A percentile compares a stretch with the other conserved stretches of the same genome.
These are phyloP conservation scores for Falco rusticolus DNA, from an alignment of 2,797 vertebrate genomes.

Conservation along the genomic window DNA sequence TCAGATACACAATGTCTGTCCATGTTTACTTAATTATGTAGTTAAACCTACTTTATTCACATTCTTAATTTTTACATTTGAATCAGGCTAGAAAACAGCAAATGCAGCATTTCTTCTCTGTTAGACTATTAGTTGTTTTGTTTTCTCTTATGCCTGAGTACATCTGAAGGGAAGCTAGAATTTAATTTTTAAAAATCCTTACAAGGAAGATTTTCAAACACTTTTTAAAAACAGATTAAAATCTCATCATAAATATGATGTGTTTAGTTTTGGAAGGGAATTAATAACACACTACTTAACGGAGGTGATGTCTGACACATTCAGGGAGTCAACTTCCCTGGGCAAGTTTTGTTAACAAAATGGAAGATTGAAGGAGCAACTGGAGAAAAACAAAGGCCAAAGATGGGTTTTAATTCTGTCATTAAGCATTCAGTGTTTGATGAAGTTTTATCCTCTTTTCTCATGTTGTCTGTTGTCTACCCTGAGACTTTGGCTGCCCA, in stretches of 20 bases:
- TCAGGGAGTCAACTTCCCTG: neutral
- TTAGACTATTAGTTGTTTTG: neutral
- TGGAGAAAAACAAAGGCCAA: neutral
- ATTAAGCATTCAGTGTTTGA: neutral
- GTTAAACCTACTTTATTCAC: neutral
- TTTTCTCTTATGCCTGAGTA: neutral
- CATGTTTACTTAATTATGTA: neutral
- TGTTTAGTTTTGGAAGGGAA: neutral
- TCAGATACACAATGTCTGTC: neutral
- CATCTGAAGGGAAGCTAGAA: neutral
- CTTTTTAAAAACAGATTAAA: neutral
- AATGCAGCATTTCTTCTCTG: neutral
- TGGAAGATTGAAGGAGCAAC: neutral
- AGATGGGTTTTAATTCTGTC: neutral
- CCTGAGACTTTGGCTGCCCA: neutral
- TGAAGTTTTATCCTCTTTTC: neutral
- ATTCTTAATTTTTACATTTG: neutral
- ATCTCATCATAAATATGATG: neutral
- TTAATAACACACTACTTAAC: neutral
- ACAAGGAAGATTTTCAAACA: neutral
- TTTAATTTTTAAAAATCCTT: neutral
- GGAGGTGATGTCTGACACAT: neutral
- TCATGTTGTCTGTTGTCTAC: neutral
- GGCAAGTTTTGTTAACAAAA: neutral
- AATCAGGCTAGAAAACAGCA: neutral